Conservation (phyloP, 2,888 invertebrate species). For the Cephus sareptanus region DNA sequence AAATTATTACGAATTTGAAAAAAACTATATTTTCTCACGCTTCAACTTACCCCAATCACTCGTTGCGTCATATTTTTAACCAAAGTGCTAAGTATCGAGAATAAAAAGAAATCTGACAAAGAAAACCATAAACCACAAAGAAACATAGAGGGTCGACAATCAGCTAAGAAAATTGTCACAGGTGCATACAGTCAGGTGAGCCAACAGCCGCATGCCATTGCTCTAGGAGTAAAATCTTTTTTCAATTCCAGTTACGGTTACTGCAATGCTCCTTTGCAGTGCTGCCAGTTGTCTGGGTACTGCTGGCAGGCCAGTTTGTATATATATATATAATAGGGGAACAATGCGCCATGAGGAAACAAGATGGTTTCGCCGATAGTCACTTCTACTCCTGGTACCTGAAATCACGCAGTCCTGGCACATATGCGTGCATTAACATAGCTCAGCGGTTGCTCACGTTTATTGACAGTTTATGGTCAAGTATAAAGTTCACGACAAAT, state of each 20-base stretch:
- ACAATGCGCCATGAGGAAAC: conserved; percentile 38
- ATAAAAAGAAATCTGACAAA: not conserved
- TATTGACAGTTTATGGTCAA: not conserved
- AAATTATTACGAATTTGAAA: not conserved
- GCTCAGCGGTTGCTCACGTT: not conserved
- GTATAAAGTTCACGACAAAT: not conserved
- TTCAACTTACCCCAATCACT: not conserved
- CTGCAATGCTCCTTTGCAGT: not conserved
- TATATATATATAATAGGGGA: conserved; percentile 7
- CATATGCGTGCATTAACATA: not conserved
- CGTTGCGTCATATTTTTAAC: not conserved
- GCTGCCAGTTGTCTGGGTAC: not conserved
- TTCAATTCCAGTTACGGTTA: not conserved
- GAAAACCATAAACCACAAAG: not conserved
- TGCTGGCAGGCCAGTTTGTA: not conserved
- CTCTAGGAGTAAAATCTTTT: not conserved
- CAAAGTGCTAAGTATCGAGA: not conserved
- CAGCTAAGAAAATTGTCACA: not conserved
- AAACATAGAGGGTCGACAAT: not conserved
- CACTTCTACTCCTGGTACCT: not conserved
- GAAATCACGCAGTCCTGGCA: not conserved
- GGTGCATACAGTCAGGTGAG: not conserved
- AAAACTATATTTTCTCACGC: not conserved
- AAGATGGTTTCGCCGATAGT: conserved; percentile 31
- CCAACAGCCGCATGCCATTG: not conserved